Base-by-base conservation (phyloP, 2,888 invertebrate species). In the Acrocera orbiculus region DNA sequence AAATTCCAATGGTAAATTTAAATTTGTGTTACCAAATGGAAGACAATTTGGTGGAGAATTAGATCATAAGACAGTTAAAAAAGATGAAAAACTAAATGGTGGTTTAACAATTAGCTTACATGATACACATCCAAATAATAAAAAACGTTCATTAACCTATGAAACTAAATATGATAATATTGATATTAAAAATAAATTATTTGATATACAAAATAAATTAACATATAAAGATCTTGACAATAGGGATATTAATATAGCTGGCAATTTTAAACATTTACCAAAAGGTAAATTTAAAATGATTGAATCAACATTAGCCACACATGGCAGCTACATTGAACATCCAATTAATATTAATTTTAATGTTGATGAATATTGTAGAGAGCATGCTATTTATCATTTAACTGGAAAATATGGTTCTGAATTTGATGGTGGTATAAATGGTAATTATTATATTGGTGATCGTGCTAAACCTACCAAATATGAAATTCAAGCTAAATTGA, bases 21-120 rank as follows among this genome's bases (percentile, higher is more conserved):
- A 37, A 7, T 29, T 54, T 1, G 43, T 37, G 7, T 37, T 45
- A 16, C 52, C 55, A 1, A 43, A 44, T 16, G 51, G 49, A 2
- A 47, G 51, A 52, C 16, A 67, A 61, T 39, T 67, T 3, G 46
- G 47, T 20, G 54, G 54, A 2, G 43, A 40, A 6, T 3, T 65
- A 0, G 53, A 55, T 4, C 46, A 58, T 0, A 57, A 61, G 15
- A 57, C 68, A 0, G 58, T 59, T 10, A 47, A 57, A 1, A 46
- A 52, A 6, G 54, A 43, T 10, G 69, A 69, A 1, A 51, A 64
- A 23, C 37, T 57, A 0, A 54, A 56, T 8, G 63, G 62, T 3
- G 62, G 63, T 25, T 38, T 61, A 2, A 69, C 69, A 20, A 11
- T 69, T 0, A 64, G 63, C 19, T 38, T 75, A 1, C 68, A 40